Evolutionary conservation across 2,888 invertebrate genomes (phyloP).

Genomic region (Pollenia labialis): DNA sequence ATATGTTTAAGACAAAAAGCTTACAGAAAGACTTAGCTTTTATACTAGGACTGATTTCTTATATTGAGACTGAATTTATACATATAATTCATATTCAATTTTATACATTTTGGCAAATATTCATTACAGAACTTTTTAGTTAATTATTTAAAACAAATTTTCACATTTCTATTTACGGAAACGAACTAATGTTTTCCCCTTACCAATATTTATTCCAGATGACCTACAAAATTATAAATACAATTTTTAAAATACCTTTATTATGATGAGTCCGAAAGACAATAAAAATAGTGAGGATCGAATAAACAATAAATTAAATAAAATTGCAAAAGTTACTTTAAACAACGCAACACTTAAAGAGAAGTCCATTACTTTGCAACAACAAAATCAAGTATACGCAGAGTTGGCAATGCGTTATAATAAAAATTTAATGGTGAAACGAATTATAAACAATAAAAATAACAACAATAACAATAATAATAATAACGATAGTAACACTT

Average conservation of each 20-base stretch:
- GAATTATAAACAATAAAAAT: constrained; percentile 52
- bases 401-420: constrained; percentile 27
- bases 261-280: constrained; percentile 38
- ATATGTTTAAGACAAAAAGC: not conserved
- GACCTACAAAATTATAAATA: constrained; percentile 22
- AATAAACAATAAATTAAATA: constrained; percentile 8
- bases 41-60: not conserved
- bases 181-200: constrained; percentile 31
- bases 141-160: too few species aligned
- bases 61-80: not conserved
- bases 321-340: not conserved
- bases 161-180: too few species aligned
- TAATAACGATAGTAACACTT: constrained; percentile 52
- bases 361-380: not conserved
- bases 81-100: not conserved
- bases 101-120: too few species aligned
- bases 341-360: not conserved
- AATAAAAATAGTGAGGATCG: not conserved
- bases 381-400: constrained; percentile 9
- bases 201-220: constrained; percentile 36
- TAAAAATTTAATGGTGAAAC: constrained; percentile 53
- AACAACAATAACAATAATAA: constrained; percentile 28
- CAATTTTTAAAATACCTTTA: constrained; percentile 10
- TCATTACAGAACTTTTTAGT: too few species aligned
- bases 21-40: not conserved